phyloP scores from a whole-genome alignment of 2,113 vertebrate genomes.

The Malurus alboscapulatus region DNA sequence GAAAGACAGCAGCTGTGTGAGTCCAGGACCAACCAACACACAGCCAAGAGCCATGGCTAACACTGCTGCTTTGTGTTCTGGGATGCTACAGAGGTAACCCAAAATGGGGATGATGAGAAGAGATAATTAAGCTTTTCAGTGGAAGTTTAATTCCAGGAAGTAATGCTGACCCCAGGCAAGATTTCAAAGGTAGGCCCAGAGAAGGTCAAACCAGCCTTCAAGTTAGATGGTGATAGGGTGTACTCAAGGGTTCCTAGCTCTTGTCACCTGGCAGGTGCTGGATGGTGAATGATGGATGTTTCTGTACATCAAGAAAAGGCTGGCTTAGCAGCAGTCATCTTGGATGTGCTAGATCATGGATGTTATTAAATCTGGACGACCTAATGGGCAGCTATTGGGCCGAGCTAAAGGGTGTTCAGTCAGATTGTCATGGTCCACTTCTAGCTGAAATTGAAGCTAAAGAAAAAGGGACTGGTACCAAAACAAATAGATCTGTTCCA shows the following conservation, averaged over 20 bases:
- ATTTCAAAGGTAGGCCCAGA: not conserved
- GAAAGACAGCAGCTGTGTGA: not conserved
- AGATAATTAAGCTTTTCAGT: not conserved
- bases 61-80: not conserved
- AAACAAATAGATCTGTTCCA: not conserved
- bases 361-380: not conserved
- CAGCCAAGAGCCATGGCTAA: not conserved
- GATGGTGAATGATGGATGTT: not conserved
- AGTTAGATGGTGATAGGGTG: not conserved
- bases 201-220: not conserved
- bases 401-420: not conserved
- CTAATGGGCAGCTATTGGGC: not conserved
- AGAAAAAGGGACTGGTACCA: not conserved
- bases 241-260: not conserved
- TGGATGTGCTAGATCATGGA: fast-evolving
- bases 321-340: not conserved
- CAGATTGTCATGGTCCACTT: not conserved
- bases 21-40: not conserved
- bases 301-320: not conserved
- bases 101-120: not conserved
- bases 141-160: not conserved
- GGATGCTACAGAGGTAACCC: not conserved
- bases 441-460: not conserved
- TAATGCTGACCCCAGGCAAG: not conserved
- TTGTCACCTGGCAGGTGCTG: not conserved